Evolutionary conservation across 2,797 vertebrate genomes (phyloP).

Genomic region (Eulemur albifrons): DNA sequence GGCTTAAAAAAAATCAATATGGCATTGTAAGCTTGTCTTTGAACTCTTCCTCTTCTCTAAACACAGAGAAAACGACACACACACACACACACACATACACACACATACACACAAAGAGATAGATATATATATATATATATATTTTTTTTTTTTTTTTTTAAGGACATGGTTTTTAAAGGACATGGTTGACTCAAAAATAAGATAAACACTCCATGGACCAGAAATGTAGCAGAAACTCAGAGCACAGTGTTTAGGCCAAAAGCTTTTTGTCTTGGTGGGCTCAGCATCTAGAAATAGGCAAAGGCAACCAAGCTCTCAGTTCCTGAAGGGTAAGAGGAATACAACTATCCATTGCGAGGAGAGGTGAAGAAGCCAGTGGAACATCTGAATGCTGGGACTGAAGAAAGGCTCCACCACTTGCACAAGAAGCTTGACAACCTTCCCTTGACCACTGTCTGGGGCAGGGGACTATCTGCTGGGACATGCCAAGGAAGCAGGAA

Average conservation of each 20-base stretch:
- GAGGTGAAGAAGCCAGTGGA: background rate
- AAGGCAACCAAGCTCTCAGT: background rate
- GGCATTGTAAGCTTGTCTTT: background rate
- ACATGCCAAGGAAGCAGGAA: background rate
- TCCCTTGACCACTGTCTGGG: background rate
- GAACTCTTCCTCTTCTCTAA: background rate
- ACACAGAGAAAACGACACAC: background rate
- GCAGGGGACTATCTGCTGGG: background rate
- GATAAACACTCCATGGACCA: constrained; percentile 3
- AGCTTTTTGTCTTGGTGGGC: background rate
- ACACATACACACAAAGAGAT: rapidly evolving
- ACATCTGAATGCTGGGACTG: too few species aligned
- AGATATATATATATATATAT: background rate
- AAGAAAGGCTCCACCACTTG: background rate
- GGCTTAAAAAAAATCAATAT: background rate
- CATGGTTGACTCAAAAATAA: constrained; percentile 26
- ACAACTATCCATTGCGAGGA: background rate
- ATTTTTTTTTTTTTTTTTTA: background rate
- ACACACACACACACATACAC: too few species aligned
- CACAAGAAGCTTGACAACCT: background rate
- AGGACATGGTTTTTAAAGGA: background rate
- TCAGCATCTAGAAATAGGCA: background rate
- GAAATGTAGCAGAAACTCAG: background rate
- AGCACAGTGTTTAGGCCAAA: background rate
- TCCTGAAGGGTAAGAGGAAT: background rate